Evolutionary conservation across 1,140 invertebrate species (phyloP).

Genomic region (Stenopsyche tienmushanensis): DNA sequence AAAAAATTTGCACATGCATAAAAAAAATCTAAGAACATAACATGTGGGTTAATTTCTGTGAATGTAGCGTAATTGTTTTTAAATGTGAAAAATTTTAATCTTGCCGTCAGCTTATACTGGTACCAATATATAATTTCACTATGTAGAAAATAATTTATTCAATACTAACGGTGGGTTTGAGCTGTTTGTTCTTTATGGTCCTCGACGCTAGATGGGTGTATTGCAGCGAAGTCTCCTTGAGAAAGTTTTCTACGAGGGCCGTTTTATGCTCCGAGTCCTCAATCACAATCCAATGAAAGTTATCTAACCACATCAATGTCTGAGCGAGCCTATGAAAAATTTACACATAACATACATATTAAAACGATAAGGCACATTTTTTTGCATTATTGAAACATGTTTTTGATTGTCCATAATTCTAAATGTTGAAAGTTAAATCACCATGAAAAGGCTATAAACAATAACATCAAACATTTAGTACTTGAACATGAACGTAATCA

Average conservation of each 20-base stretch:
- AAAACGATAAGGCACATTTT: no score
- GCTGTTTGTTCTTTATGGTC: conserved; percentile 58
- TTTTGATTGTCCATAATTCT: no score
- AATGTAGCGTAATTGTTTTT: background rate
- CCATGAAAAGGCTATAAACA: no score
- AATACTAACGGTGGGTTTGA: conserved; percentile 48
- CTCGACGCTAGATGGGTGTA: conserved; percentile 78
- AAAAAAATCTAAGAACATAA: background rate
- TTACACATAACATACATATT: background rate
- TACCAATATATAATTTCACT: background rate
- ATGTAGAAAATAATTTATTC: background rate
- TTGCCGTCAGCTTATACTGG: background rate
- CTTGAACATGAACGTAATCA: no score
- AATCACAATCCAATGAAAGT: conserved; percentile 94
- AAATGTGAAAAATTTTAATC: background rate
- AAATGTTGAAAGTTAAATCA: no score
- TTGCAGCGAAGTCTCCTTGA: conserved; percentile 68
- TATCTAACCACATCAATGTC: conserved; percentile 82
- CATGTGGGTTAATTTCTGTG: background rate
- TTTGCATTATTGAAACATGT: no score
- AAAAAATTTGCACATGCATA: background rate
- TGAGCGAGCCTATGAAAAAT: conserved; percentile 72
- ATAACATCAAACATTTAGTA: no score
- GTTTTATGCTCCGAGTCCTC: conserved; percentile 84
- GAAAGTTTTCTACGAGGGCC: conserved; percentile 75